Percentiles rank a stretch among this genome's conserved stretches.
Evolutionary conservation across 1,140 invertebrate genomes (phyloP).

Genomic region (Drosophila jambulina): DNA sequence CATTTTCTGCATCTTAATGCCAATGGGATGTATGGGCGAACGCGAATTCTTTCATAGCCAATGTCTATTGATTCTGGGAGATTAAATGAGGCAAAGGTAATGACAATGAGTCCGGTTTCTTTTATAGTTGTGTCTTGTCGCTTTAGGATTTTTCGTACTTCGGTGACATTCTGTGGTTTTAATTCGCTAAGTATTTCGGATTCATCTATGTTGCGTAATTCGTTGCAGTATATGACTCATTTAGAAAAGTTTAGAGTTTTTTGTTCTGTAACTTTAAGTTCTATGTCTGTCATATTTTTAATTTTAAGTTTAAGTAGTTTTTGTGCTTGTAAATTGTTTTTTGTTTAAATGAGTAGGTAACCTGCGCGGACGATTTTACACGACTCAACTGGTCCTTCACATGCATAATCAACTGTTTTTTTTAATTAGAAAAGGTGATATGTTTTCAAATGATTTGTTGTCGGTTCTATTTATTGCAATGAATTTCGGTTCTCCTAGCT

Average conservation of each 20-base stretch:
- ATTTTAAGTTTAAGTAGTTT: not conserved
- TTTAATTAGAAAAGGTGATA: not conserved
- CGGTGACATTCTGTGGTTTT: not conserved
- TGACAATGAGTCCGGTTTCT: not conserved
- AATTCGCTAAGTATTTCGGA: too few relatives aligned
- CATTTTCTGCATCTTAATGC: not conserved
- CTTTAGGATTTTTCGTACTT: too few relatives aligned
- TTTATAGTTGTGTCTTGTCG: not conserved
- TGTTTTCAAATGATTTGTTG: not conserved
- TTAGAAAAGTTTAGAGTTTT: too few relatives aligned
- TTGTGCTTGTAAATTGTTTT: conserved; percentile 2
- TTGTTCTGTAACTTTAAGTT: not conserved
- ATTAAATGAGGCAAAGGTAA: not conserved
- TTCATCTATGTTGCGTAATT: too few relatives aligned
- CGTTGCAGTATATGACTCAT: too few relatives aligned
- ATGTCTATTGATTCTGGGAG: not conserved
- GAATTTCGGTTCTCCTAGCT: not conserved
- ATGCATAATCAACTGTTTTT: conserved; percentile 2
- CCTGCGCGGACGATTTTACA: conserved; percentile 6
- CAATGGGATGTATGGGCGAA: not conserved
- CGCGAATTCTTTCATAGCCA: too few relatives aligned
- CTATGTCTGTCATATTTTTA: not conserved
- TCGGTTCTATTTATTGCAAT: not conserved
- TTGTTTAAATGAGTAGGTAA: conserved; percentile 14
- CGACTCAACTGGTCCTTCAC: not conserved